Evolutionary conservation across 1,140 invertebrate genomes (phyloP), one percentile per base, ranked within the genome.

Genomic region (Trachymyrmex septentrionalis): DNA sequence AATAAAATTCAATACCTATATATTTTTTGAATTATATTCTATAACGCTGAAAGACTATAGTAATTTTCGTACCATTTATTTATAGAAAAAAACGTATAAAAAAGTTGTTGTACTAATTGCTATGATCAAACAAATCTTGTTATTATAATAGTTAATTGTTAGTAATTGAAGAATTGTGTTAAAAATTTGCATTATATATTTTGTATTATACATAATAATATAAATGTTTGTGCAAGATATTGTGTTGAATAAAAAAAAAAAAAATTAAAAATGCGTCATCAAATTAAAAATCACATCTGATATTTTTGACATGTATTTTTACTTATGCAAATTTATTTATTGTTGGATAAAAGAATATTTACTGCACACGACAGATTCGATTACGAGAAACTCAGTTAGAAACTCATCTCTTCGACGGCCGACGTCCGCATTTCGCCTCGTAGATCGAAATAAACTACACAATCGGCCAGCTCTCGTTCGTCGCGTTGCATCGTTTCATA

Each of bases 391-490:
- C 14, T 48, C 34, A 21, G n/a, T 55, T 44, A 61, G 55, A 80
- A 53, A 27, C 53, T 59, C 34, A n/a, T 44, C 21, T 61, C 38
- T 73, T 61, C 14, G 24, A 66, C 24, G 61, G 0, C 3, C 55
- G 4, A 38, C 19, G 38, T 48, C 10, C 66, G 30, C n/a, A 44
- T 16, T 81, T 82, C 10, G 34, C 34, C 24, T 61, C 1, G 19
- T 48, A 21, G 34, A 73, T 82, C 38, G 69, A 84, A 84, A 84
- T 75, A 82, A 82, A 82, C 78, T 81, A 71, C 24, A 16, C 24
- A 16, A 72, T 82, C 63, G 10, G 16, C 24, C 10, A 44, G 66
- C 4, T 81, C 38, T 73, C 38, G 7, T 48, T 34, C n/a, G 30
- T n/a, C 34, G 9, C 38, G 19, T 57, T 5, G 53, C 53, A 21